A percentile compares a stretch with the other conserved stretches of the same genome.
phyloP scores from a whole-genome alignment of 2,797 vertebrate species.

The Lutjanus argentimaculatus region DNA sequence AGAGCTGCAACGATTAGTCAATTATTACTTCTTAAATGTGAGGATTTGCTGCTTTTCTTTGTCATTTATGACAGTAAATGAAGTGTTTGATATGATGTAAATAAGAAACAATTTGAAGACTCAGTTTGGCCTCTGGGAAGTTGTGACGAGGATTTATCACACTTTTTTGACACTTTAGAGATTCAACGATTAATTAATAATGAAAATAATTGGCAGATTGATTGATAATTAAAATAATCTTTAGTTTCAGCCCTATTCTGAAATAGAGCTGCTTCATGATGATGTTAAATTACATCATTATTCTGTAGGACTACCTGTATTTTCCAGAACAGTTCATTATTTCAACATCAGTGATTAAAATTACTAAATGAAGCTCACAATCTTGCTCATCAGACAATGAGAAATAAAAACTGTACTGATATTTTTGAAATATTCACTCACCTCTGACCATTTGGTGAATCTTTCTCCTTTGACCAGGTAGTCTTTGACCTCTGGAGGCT shows the following conservation, averaged over 20 bases:
- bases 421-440: slow-evolving; percentile 83
- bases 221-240: no score
- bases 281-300: not conserved
- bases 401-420: not conserved
- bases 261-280: not conserved
- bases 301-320: not conserved
- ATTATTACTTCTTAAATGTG: no score
- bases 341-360: not conserved
- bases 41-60: no score
- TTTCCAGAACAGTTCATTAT: not conserved
- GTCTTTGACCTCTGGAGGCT: slow-evolving; percentile 89
- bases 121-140: no score
- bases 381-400: not conserved
- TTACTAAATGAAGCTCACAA: not conserved
- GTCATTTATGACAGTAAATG: no score
- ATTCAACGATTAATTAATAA: no score
- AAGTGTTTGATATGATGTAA: no score
- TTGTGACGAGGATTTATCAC: no score
- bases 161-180: no score
- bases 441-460: slow-evolving; percentile 98
- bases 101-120: no score
- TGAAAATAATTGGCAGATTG: no score
- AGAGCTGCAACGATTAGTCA: not conserved
- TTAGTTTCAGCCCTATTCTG: not conserved
- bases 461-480: slow-evolving; percentile 94